Base-by-base conservation (phyloP, 2,888 invertebrate species). In the Nowickia ferox region DNA sequence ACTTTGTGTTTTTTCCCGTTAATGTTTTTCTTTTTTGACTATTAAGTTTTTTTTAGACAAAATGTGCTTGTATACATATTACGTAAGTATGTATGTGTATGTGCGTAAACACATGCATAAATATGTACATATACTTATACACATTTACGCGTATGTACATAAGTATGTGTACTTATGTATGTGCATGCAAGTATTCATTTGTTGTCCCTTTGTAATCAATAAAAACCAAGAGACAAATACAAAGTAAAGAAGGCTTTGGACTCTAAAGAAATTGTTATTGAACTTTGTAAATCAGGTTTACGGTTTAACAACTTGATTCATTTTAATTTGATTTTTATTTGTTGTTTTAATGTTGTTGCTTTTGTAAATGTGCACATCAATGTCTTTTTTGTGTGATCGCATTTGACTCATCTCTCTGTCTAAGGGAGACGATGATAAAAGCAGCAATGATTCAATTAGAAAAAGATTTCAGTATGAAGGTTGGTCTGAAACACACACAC, bases 261-360 rank as follows among this genome's bases (percentile, higher is more conserved):
- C 79, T 83, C 79, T 63, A 48, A 53, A 19, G 53, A 71, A 38
- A 61, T 80, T 83, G 79, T 86, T 83, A 76, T 80, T 83, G 79
- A 86, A 83, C 83, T 86, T 80, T 68, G 40, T 42, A 66, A 83
- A 83, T 86, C 83, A 83, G 71, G 86, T 86, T 86, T 85, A 82
- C 75, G 71, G 83, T 72, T 83, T 76, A 79, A 71, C 71, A 72
- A 76, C 65, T 80, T 75, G 15, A 63, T 59, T 82, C 57, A 78
- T 75, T 48, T 57, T 55, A 9, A 13, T 55, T 30, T 53, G 44
- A 42, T 61, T 57, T 55, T 55, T 22, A 19, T 22, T 61, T 44
- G 42, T 53, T 48, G n/a, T 11, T 40, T 19, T 57, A 22, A 15
- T 15, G 19, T 55, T 19, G n/a, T 0, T 55, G 55, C 1, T 44